phyloP scores from a whole-genome alignment of 2,797 vertebrate genomes.

The Clarias laeviceps region DNA sequence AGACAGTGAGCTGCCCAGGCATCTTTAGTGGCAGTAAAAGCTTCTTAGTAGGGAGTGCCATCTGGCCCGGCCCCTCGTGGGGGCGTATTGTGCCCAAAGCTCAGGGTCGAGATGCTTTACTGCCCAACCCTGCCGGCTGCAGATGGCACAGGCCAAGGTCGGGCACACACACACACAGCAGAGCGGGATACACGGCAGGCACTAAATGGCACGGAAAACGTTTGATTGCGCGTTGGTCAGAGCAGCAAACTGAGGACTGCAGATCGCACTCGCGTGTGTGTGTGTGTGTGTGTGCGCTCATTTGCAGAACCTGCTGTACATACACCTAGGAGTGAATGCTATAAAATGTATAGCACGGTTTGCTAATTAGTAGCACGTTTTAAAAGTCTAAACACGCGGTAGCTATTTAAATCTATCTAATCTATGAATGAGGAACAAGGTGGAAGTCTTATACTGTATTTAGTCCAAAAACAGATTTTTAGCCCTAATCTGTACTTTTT shows the following conservation, averaged over 20 bases:
- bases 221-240: constrained; percentile 52
- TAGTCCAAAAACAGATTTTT: neutral
- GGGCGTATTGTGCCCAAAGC: constrained; percentile 71
- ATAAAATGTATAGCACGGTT: neutral
- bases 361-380: neutral
- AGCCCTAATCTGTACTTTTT: neutral
- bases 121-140: constrained; percentile 77
- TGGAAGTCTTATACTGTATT: neutral
- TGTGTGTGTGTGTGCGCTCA: constrained; percentile 5
- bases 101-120: constrained; percentile 79
- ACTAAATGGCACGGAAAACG: constrained; percentile 70
- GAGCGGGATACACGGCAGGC: constrained; percentile 58
- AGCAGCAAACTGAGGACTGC: constrained; percentile 36
- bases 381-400: neutral
- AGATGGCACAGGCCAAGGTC: constrained; percentile 77
- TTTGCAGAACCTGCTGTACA: neutral
- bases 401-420: neutral
- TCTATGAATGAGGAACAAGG: neutral
- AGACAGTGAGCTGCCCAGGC: constrained; percentile 65
- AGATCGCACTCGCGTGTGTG: constrained; percentile 25
- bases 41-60: constrained; percentile 76
- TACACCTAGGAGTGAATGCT: neutral
- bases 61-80: constrained; percentile 74
- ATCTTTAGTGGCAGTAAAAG: constrained; percentile 78
- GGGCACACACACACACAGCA: constrained; percentile 63